Percentiles rank a stretch among this genome's conserved stretches.
These are phyloP conservation scores for Strongylocentrotus purpuratus DNA, from an alignment of 35 echinoderm and acorn worm species.

Conservation along the genomic window DNA sequence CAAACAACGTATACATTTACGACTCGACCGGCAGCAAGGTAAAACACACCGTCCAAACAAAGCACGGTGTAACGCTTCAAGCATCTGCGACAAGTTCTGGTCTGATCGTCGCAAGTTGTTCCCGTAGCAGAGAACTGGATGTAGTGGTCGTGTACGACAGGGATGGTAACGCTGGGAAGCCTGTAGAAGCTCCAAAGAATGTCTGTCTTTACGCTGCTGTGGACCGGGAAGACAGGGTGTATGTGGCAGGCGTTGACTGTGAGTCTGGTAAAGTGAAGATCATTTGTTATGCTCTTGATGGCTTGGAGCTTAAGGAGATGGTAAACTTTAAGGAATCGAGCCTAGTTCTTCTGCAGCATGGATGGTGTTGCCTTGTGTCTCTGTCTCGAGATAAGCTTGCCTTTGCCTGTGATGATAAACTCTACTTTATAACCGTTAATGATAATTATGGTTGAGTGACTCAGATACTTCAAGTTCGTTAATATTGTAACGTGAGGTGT, in stretches of 20 bases:
- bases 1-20: background rate
- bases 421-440: background rate
- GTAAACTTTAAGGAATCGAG: background rate
- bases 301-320: background rate
- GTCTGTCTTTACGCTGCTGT: background rate
- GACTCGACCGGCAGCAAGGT: background rate
- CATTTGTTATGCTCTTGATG: background rate
- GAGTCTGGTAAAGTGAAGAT: background rate
- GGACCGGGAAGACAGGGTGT: background rate
- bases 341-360: background rate
- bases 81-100: background rate
- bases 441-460: too few species aligned
- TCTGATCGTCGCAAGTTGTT: background rate
- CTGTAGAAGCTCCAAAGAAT: background rate
- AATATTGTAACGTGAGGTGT: too few species aligned
- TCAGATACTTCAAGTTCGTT: too few species aligned
- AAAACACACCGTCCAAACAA: background rate
- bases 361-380: background rate
- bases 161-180: background rate
- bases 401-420: background rate
- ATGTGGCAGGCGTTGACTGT: constrained; percentile 22
- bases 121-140: background rate
- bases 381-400: background rate
- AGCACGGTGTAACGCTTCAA: background rate
- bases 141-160: constrained; percentile 29